Conservation (phyloP, 2,113 vertebrate genomes). For the Mesitornis unicolor region DNA sequence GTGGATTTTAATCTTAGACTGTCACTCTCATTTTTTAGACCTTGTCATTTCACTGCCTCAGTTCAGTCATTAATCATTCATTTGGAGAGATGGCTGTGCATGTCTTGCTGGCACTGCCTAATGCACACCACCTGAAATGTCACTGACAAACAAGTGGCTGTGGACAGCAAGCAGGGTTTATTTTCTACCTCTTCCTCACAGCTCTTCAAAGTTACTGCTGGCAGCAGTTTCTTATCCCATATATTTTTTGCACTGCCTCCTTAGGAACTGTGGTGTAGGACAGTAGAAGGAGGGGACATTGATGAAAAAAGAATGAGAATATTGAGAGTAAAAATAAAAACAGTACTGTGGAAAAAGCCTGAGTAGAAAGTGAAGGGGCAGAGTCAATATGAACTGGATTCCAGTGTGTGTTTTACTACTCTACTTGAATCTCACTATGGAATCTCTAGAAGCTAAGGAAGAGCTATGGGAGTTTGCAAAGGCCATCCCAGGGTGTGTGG, state of each 20-base stretch:
- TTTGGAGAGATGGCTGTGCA: background rate
- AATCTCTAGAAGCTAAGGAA: background rate
- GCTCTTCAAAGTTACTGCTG: background rate
- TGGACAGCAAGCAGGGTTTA: background rate
- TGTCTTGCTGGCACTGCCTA: background rate
- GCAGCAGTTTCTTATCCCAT: background rate
- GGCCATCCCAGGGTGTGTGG: background rate
- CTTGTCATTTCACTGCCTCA: background rate
- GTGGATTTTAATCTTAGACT: background rate
- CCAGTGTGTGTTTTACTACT: fast-evolving
- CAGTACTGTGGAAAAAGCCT: background rate
- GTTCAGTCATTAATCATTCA: background rate
- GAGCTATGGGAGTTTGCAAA: background rate
- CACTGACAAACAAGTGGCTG: background rate
- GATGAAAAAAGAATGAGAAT: background rate
- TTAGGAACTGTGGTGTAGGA: background rate
- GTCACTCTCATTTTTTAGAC: background rate
- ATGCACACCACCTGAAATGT: background rate
- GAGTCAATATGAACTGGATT: fast-evolving
- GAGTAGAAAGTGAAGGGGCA: background rate
- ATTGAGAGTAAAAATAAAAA: background rate
- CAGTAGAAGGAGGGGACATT: no score
- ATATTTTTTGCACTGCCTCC: background rate
- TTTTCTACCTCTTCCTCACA: background rate
- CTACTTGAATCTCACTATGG: fast-evolving